Percentiles rank a stretch among this genome's conserved stretches.
Conservation (phyloP, 1,140 invertebrate genomes). For the Heliothis subflexa region DNA sequence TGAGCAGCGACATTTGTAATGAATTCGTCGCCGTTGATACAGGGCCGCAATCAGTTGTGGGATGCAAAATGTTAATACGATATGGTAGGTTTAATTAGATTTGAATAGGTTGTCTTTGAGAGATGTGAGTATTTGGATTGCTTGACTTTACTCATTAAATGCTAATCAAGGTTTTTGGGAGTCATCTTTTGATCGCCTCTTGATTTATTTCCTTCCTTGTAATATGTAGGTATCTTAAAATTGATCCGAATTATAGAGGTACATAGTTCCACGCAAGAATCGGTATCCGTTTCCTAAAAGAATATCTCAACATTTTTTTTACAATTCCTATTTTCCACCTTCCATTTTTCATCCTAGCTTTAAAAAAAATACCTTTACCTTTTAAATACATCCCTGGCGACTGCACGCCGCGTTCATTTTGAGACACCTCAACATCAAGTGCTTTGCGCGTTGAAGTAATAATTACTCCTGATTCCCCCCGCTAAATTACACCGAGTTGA, state of each 20-base stretch:
- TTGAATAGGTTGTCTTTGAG: conserved; percentile 24
- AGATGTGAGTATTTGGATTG: neutral
- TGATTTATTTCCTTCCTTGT: too few species aligned
- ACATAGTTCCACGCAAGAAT: too few species aligned
- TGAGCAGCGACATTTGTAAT: conserved; percentile 45
- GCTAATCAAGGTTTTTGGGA: too few species aligned
- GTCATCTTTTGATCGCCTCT: too few species aligned
- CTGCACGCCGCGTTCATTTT: conserved; percentile 26
- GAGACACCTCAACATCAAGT: conserved; percentile 35
- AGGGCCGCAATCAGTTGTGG: conserved; percentile 44
- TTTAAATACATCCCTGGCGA: conserved; percentile 1
- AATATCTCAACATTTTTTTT: too few species aligned
- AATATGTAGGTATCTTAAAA: too few species aligned
- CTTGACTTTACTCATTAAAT: neutral
- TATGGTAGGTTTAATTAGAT: conserved; percentile 37
- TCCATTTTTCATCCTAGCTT: too few species aligned
- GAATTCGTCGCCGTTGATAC: conserved; percentile 42
- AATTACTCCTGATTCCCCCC: conserved; percentile 59
- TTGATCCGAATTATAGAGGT: too few species aligned
- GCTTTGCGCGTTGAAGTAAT: conserved; percentile 52
- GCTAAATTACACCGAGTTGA: conserved; percentile 50
- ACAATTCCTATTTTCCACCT: too few species aligned
- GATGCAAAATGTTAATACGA: conserved; percentile 39
- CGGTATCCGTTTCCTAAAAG: too few species aligned
- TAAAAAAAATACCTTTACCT: neutral